These are phyloP conservation scores for Drosophila kuntzei DNA, from an alignment of 2,888 invertebrate species.

Conservation along the genomic window DNA sequence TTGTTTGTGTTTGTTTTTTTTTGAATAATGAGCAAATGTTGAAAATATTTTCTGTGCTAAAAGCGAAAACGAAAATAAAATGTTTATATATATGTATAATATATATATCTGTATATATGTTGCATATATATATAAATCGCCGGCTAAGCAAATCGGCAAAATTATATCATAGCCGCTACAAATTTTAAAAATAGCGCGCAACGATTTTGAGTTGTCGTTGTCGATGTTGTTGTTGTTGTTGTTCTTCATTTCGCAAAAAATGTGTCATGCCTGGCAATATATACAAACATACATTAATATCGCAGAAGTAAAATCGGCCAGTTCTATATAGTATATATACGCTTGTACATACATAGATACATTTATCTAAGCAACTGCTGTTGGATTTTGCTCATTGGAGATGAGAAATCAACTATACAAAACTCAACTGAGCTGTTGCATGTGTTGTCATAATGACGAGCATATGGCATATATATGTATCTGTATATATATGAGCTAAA, in stretches of 20 bases:
- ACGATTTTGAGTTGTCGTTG: slow-evolving; percentile 44
- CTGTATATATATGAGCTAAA: slow-evolving; percentile 11
- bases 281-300: slow-evolving; percentile 20
- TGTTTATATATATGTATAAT: slow-evolving; percentile 32
- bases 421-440: slow-evolving; percentile 28
- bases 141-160: slow-evolving; percentile 74
- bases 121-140: slow-evolving; percentile 45
- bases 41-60: slow-evolving; percentile 57
- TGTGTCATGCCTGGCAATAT: slow-evolving; percentile 69
- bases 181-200: slow-evolving; percentile 76
- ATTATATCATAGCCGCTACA: slow-evolving; percentile 75
- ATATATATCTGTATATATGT: slow-evolving; percentile 9
- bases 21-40: slow-evolving; percentile 63
- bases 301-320: slow-evolving; percentile 42
- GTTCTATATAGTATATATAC: slow-evolving; percentile 23
- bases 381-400: slow-evolving; percentile 19
- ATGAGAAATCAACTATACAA: slow-evolving; percentile 18
- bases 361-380: not conserved
- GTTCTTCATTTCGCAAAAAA: slow-evolving; percentile 43
- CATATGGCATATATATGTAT: slow-evolving; percentile 37
- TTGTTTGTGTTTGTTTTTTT: slow-evolving; percentile 13
- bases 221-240: slow-evolving; percentile 28
- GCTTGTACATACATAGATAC: not conserved
- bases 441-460: slow-evolving; percentile 46
- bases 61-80: slow-evolving; percentile 69